Base-by-base conservation (phyloP, 2,113 vertebrate genomes). In the Excalfactoria chinensis region DNA sequence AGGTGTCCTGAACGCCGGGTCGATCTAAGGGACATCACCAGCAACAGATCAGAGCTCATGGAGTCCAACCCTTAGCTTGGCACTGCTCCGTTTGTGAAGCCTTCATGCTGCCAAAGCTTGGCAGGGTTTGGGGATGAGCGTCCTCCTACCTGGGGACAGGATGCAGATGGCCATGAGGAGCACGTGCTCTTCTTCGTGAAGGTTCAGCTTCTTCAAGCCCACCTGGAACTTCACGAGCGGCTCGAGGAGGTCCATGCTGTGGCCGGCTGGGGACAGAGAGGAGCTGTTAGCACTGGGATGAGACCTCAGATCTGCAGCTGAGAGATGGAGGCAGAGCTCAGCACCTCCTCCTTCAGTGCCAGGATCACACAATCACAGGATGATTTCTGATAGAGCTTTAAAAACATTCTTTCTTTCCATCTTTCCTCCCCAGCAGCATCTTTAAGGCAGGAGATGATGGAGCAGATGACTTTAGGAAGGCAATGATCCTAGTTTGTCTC, bases 131-230 rank as follows among this genome's bases (percentile, higher is more conserved):
- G 5, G 14, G 23, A 9, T 0, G 8, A 22, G 14, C 2, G 13
- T 62, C 63, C 35, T 46, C 96, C 82, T 97, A 99, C 99, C 99
- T 97, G 99, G 99, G 86, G 99, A 99, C 69, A 99, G 97, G 91
- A 99, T 97, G 97, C 99, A 99, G 98, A 99, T 99, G 95, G 98
- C 99, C 99, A 99, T 99, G 62, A 99, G 98, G 84, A 99, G 97
- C 68, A 99, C 99, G 5, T 99, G 99, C 69, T 99, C 99, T 84
- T 99, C 98, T 89, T 99, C 99, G 0, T 99, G 98, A 30, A 99
- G 97, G 93, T 98, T 98, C 92, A 99, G 97, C 96, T 99, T 99
- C 98, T 99, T 99, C 91, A 99, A 85, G n/a, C 98, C 98, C 40
- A 99, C 97, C 97, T 99, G 99, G 97, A 99, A 99, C 93, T 99